Evolutionary conservation across 2,797 vertebrate genomes (phyloP), one percentile per base, ranked within the genome.

Genomic region (Etheostoma perlongum): DNA sequence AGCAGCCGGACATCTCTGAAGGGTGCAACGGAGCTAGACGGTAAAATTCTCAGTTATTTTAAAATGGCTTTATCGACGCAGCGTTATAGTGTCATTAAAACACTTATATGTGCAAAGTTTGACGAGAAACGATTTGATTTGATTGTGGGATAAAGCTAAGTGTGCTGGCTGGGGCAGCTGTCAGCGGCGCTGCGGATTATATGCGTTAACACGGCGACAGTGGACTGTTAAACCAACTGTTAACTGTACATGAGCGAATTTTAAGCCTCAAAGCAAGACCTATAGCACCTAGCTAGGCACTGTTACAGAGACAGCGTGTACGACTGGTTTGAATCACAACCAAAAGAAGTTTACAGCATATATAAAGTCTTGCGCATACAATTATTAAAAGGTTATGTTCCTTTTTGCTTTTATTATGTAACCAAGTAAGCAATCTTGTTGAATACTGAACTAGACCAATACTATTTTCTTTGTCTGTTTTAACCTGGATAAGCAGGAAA

Each of bases 401-500:
- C 67, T 84, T 58, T 66, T 85, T 49, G 49, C 67, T 33, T 30
- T 82, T 67, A 74, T 91, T 83, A 83, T 89, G 67, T 88, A 88
- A 91, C 72, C 60, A 2, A 76, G 69, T 42, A 79, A 55, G 74
- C 42, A 49, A 13, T 78, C 18, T 59, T 42, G 66, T 67, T 78
- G 65, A 63, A 71, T 46, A 47, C 40, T 65, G 65, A 44, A 63
- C 46, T 2, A 25, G 65, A 64, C 10, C 62, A 33, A 78, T 9
- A 55, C 65, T 66, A 27, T n/a, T 49, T 46, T 18, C 60, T 49
- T 40, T 48, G 62, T 61, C 14, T 68, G 63, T 79, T 81, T 80
- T 19, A 40, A 69, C 10, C 55, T 66, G 66, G 12, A 83, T 82
- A 44, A 72, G 80, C 44, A 73, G 69, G 33, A 79, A 81, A 90